phyloP scores from a whole-genome alignment of 2,797 vertebrate species.

The Manis pentadactyla region DNA sequence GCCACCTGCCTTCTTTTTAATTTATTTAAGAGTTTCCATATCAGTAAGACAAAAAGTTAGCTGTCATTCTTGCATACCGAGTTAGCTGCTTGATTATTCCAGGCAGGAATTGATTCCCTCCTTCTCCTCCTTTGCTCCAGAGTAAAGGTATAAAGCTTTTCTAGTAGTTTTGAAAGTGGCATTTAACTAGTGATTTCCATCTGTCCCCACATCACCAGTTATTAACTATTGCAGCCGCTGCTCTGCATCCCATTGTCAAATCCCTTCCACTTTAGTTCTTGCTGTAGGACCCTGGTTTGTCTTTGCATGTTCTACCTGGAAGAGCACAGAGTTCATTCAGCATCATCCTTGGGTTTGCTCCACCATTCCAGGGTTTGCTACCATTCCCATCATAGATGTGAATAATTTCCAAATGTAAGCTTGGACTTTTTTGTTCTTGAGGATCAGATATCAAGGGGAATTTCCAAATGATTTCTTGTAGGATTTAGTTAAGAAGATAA shows the following conservation, averaged over 20 bases:
- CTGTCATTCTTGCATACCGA: neutral
- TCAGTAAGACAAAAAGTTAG: neutral
- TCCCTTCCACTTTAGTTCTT: neutral
- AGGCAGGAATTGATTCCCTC: neutral
- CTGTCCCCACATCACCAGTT: neutral
- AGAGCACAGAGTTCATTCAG: neutral
- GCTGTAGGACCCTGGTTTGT: neutral
- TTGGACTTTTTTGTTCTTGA: neutral
- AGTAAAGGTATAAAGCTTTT: neutral
- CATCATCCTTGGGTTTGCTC: neutral
- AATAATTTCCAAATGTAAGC: neutral
- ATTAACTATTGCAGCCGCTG: neutral
- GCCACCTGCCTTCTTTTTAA: neutral
- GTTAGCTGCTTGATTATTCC: neutral
- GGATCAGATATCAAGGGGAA: neutral
- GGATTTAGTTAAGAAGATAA: neutral
- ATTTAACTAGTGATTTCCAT: neutral
- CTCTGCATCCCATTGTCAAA: neutral
- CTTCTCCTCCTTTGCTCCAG: neutral
- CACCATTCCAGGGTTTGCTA: neutral
- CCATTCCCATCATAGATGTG: neutral
- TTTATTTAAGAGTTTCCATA: constrained; percentile 17
- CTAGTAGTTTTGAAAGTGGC: neutral
- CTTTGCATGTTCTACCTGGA: neutral
- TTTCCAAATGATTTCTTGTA: neutral